Evolutionary conservation across 2,888 invertebrate genomes (phyloP), one percentile per base, ranked within the genome.

Genomic region (Agriopis aurantiaria): DNA sequence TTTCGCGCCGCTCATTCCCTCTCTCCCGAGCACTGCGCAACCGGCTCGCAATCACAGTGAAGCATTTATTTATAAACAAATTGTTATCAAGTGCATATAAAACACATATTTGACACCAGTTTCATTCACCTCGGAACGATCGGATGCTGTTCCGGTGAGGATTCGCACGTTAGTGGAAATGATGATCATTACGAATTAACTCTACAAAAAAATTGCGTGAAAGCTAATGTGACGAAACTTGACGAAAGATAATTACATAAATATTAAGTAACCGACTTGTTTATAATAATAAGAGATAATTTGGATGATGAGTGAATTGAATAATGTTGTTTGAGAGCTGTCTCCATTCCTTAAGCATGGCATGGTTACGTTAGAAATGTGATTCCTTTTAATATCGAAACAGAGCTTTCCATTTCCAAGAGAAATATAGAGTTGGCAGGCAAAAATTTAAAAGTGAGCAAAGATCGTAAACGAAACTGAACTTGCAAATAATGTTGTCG

Each of bases 51-150:
- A 77, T 75, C 69, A 75, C 80, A 79, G 84, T 85, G 83, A 82
- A 85, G 79, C 84, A 82, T 86, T 85, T 86, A 89, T 89, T 91
- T 87, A 89, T 88, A 88, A 90, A 91, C 88, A 90, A 89, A 85
- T 78, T 77, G 73, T 81, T 77, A 83, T 80, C 77, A 67, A 73
- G 83, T 83, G 82, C 68, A 78, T 74, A 76, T 48, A 71, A 76
- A 45, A 72, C 61, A 67, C 40, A 75, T 69, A 72, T 73, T 74
- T 41, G 73, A 75, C 58, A 63, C 40, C 57, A 80, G 78, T 85
- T 85, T 85, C 71, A 83, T 80, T 84, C 78, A 85, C 80, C 55
- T 67, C 55, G 60, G 70, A 61, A 45, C 58, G 5, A 48, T 55
- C 60, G 73, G 66, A 65, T 59, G 60, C 64, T 58, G 62, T 68